Evolutionary conservation across 2,888 invertebrate genomes (phyloP).

Genomic region (Gari tellinella): DNA sequence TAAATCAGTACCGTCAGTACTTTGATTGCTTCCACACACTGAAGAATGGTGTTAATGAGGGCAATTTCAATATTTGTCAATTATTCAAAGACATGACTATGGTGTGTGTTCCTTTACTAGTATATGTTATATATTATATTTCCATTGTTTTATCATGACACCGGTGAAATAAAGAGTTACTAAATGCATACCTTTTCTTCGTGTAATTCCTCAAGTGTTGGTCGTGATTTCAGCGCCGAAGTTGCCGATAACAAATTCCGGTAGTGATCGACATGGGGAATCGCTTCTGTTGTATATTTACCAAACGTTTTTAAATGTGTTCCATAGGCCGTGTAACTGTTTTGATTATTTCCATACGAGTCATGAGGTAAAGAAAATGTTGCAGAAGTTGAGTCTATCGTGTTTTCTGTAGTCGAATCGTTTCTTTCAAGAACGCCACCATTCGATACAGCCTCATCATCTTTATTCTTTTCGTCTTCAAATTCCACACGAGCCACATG

Average conservation of each 20-base stretch:
- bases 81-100: too few relatives aligned
- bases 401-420: constrained; percentile 29
- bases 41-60: too few relatives aligned
- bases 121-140: too few relatives aligned
- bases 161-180: too few relatives aligned
- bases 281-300: constrained; percentile 76
- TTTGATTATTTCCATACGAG: constrained; percentile 62
- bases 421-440: constrained; percentile 18
- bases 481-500: constrained; percentile 78
- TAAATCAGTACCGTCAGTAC: too few relatives aligned
- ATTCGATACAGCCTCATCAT: constrained; percentile 19
- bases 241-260: constrained; percentile 78
- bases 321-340: constrained; percentile 52
- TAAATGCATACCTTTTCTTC: constrained; percentile 77
- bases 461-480: constrained; percentile 53
- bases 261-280: constrained; percentile 79
- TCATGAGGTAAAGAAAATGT: constrained; percentile 52
- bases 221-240: constrained; percentile 78
- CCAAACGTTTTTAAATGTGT: constrained; percentile 70
- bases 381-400: constrained; percentile 31
- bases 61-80: too few relatives aligned
- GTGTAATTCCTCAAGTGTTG: constrained; percentile 84
- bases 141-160: too few relatives aligned
- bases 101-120: too few relatives aligned
- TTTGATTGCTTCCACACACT: too few relatives aligned